Percentiles rank a stretch among this genome's conserved stretches.
Evolutionary conservation across 2,797 vertebrate species (phyloP).

Genomic region (Lindbergichthys nudifrons): DNA sequence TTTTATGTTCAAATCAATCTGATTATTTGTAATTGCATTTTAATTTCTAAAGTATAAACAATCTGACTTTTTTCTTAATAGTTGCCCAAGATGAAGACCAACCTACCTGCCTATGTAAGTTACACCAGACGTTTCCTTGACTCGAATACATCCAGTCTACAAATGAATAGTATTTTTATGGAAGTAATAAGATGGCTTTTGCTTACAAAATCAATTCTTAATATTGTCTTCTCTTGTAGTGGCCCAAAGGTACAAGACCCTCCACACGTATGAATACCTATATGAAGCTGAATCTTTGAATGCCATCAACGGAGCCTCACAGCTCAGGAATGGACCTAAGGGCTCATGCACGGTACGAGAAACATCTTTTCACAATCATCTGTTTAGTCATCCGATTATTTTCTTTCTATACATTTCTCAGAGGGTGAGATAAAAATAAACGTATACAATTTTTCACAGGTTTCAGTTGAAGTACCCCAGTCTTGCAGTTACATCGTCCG

Average conservation of each 20-base stretch:
- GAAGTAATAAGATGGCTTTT: neutral
- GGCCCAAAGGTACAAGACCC: constrained; percentile 88
- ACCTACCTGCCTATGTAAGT: constrained; percentile 88
- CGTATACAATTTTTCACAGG: constrained; percentile 76
- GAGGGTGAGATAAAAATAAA: neutral
- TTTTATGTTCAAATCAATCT: too few relatives aligned
- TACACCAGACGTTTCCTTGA: neutral
- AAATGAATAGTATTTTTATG: neutral
- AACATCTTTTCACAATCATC: neutral
- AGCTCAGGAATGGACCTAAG: constrained; percentile 87
- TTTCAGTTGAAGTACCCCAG: constrained; percentile 93
- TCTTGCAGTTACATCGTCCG: constrained; percentile 88
- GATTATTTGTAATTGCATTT: neutral
- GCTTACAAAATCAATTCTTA: neutral
- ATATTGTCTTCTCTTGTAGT: constrained; percentile 81
- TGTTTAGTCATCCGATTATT: neutral
- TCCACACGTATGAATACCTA: constrained; percentile 91
- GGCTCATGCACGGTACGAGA: constrained; percentile 88
- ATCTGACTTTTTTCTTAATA: constrained; percentile 44
- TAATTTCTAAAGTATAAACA: constrained; percentile 3
- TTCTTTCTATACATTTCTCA: neutral
- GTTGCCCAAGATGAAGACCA: constrained; percentile 83
- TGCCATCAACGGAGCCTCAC: constrained; percentile 85
- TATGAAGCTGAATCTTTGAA: constrained; percentile 93
- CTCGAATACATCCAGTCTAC: constrained; percentile 9